Conservation (phyloP, 2,113 vertebrate genomes). For the Chamaea fasciata region DNA sequence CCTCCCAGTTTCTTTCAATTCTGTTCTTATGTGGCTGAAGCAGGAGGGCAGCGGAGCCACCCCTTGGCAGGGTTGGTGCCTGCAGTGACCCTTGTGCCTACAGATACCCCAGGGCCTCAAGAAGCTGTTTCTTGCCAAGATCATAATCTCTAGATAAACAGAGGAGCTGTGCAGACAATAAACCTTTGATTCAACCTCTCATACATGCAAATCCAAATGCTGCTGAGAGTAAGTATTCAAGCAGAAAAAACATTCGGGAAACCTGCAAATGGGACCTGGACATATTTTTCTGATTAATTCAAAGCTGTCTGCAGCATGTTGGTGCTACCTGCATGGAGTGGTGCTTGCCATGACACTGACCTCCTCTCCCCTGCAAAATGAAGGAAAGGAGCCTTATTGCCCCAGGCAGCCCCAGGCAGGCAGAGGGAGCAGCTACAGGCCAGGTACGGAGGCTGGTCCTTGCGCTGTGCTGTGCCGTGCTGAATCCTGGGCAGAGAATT, state of each 20-base stretch:
- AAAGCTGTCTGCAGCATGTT: not conserved
- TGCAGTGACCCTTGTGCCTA: not conserved
- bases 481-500: fast-evolving
- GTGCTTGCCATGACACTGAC: not conserved
- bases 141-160: not conserved
- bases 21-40: not conserved
- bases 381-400: not conserved
- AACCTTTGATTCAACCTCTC: not conserved
- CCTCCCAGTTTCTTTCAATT: not conserved
- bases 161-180: not conserved
- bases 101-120: not conserved
- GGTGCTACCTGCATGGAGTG: not conserved
- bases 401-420: fast-evolving
- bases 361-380: not conserved
- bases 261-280: not conserved
- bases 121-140: not conserved
- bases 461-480: fast-evolving
- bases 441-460: not conserved
- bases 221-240: not conserved
- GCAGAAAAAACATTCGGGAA: not conserved
- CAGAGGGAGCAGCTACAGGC: fast-evolving
- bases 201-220: not conserved
- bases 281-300: not conserved
- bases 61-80: not conserved
- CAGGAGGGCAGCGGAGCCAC: not conserved